Conservation (phyloP, 2,797 vertebrate genomes). For the Pagetopsis macropterus region DNA sequence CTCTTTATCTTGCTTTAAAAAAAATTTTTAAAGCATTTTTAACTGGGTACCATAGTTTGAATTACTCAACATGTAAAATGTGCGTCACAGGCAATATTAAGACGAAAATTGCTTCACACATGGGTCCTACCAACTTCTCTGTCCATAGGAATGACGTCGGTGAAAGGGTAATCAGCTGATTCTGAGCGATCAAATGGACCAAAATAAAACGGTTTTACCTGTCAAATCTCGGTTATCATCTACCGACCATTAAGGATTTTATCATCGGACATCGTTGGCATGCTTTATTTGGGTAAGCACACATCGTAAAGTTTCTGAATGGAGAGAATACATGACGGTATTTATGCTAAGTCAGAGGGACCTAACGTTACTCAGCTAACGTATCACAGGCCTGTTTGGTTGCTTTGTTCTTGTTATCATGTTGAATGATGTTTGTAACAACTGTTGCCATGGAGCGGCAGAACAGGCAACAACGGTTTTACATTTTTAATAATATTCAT, state of each 20-base stretch:
- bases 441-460: not conserved
- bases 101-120: constrained; percentile 21
- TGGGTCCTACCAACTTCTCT: constrained; percentile 66
- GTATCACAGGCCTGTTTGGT: constrained; percentile 54
- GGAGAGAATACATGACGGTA: not conserved
- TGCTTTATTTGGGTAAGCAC: constrained; percentile 78
- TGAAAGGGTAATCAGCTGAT: constrained; percentile 81
- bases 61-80: not conserved
- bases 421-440: not conserved
- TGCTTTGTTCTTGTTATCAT: constrained; percentile 60
- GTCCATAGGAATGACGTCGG: constrained; percentile 73
- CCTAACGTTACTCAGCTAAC: constrained; percentile 38
- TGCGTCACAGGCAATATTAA: constrained; percentile 50
- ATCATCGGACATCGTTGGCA: constrained; percentile 60
- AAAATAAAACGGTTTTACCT: constrained; percentile 51
- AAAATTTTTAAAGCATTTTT: not conserved
- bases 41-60: rapidly evolving
- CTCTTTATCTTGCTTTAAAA: too few species aligned
- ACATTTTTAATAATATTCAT: rapidly evolving
- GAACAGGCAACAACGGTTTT: not conserved
- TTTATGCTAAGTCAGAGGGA: constrained; percentile 80
- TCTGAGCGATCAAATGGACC: constrained; percentile 57
- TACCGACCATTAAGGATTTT: constrained; percentile 22
- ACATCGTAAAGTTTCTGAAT: not conserved
- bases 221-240: constrained; percentile 8